A percentile compares a stretch with the other conserved stretches of the same genome.
Conservation (phyloP, 2,888 invertebrate species). For the Hemistola chrysoprasaria region DNA sequence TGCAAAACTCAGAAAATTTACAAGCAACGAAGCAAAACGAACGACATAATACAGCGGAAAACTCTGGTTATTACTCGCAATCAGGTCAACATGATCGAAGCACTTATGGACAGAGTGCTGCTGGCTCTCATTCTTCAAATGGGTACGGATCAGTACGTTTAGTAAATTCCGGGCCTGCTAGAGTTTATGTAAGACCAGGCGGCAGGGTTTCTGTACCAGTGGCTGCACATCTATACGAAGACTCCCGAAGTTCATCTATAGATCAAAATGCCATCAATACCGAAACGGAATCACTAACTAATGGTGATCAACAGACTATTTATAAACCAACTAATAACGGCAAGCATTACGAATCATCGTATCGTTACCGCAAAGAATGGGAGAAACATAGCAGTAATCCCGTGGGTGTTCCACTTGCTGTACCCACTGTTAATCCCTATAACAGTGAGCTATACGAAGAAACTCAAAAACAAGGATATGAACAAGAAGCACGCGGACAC, state of each 20-base stretch:
- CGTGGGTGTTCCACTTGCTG: slow-evolving; percentile 29
- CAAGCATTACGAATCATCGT: slow-evolving; percentile 68
- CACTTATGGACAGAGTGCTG: slow-evolving; percentile 34
- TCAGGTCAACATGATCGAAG: slow-evolving; percentile 44
- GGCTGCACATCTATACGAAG: slow-evolving; percentile 47
- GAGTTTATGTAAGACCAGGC: slow-evolving; percentile 60
- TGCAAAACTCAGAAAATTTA: slow-evolving; percentile 41
- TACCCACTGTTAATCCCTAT: slow-evolving; percentile 49
- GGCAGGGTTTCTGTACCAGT: slow-evolving; percentile 57
- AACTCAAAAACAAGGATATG: slow-evolving; percentile 34
- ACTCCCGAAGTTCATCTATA: slow-evolving; percentile 24
- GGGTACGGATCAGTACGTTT: slow-evolving; percentile 41
- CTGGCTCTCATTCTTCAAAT: slow-evolving; percentile 36
- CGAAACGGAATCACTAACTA: slow-evolving; percentile 51
- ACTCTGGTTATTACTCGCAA: slow-evolving; percentile 44
- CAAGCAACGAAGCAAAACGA: slow-evolving; percentile 39
- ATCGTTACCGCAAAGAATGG: slow-evolving; percentile 71
- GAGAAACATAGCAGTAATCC: slow-evolving; percentile 65
- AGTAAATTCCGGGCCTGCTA: slow-evolving; percentile 51
- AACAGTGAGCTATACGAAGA: slow-evolving; percentile 62
- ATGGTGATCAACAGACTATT: slow-evolving; percentile 32
- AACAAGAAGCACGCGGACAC: slow-evolving; percentile 35
- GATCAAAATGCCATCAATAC: slow-evolving; percentile 51
- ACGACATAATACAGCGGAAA: slow-evolving; percentile 35
- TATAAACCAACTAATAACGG: slow-evolving; percentile 38